Evolutionary conservation across 1,140 invertebrate genomes (phyloP), one percentile per base, ranked within the genome.

Genomic region (Habropoda laboriosa): DNA sequence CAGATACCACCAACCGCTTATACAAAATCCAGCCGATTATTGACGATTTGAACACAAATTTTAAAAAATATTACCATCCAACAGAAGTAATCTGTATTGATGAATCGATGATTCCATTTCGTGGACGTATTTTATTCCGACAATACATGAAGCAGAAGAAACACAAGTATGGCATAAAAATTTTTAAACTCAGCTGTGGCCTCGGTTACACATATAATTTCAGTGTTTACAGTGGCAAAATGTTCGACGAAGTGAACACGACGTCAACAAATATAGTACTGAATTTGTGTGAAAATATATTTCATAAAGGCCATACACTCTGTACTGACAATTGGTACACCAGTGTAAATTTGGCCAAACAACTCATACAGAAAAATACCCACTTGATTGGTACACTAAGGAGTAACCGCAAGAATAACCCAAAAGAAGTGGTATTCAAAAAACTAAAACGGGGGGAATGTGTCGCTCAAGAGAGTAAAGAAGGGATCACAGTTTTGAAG

Each of bases 81-180:
- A 30, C n/a, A 30, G 24, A 66, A 47, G 24, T 27, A 47, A 47
- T 77, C 24, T 77, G 63, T 42, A 60, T 77, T 49, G 63, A 67
- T 30, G 55, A 58, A 58, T 72, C 67, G 2, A 42, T 79, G 32
- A 64, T 79, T 12, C 67, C 60, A 32, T 72, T 79, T 55, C 67
- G 67, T 64, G 67, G 58, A 63, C 67, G 47, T 2, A 79, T 57
- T 47, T 12, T 64, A 57, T 72, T 71, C 45, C 30, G 51, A 24
- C 67, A 55, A 57, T 79, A 47, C 27, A 35, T 77, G 42, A 68
- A 77, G 53, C 74, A 68, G 30, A 68, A 66, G 55, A 13, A 32
- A 58, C 55, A 35, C 3, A 32, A 58, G 30, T 58, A 58, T 32
- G 55, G 55, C 6, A 58, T 58, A 12, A 32, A 58, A 58, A 32